phyloP scores from a whole-genome alignment of 2,888 invertebrate species.

The Pomacea canaliculata region DNA sequence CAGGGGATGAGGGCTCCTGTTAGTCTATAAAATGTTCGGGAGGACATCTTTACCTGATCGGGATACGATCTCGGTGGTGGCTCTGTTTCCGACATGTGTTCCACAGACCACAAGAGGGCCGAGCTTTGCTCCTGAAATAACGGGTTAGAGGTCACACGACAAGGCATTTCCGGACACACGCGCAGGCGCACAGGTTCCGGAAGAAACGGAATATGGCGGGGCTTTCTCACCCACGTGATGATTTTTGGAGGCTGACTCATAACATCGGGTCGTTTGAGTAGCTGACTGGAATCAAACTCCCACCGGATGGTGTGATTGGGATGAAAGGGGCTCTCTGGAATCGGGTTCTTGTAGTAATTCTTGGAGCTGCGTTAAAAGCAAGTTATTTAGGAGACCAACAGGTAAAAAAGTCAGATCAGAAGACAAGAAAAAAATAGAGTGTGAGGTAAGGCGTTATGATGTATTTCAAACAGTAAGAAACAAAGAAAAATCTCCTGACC shows the following conservation, averaged over 20 bases:
- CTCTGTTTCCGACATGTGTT: not conserved
- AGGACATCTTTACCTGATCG: not conserved
- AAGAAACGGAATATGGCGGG: too few relatives aligned
- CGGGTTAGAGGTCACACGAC: not conserved
- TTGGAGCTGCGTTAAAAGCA: not conserved
- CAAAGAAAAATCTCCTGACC: too few relatives aligned
- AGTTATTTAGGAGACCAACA: too few relatives aligned
- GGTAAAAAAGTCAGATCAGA: too few relatives aligned
- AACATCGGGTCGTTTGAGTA: not conserved
- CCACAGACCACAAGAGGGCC: not conserved
- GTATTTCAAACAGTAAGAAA: too few relatives aligned
- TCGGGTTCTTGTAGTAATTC: not conserved
- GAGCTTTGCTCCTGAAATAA: not conserved
- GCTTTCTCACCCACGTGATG: not conserved
- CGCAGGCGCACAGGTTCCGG: conserved; percentile 6
- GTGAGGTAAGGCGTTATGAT: too few relatives aligned
- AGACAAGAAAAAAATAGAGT: too few relatives aligned
- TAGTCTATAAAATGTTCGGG: too few relatives aligned
- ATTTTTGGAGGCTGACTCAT: not conserved
- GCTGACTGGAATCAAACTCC: not conserved
- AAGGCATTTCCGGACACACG: conserved; percentile 13
- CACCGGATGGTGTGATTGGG: not conserved
- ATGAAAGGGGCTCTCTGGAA: not conserved
- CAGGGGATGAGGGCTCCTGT: too few relatives aligned
- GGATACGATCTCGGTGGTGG: not conserved